Percentiles rank a stretch among this genome's conserved stretches.
Evolutionary conservation across 2,113 vertebrate species (phyloP).

Genomic region (Xiphophorus hellerii): DNA sequence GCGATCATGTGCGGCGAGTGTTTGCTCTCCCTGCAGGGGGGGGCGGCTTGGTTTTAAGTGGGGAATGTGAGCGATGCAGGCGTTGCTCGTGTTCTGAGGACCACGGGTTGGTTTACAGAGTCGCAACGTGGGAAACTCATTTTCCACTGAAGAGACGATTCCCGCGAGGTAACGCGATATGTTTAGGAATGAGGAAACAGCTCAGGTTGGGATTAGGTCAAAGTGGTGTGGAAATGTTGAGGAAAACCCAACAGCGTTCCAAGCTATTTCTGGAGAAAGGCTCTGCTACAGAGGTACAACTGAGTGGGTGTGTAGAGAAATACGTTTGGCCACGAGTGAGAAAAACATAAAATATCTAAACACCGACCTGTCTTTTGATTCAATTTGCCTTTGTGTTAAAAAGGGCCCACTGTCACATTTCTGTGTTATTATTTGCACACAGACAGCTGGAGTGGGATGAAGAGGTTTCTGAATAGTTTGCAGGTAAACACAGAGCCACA

Average conservation of each 20-base stretch:
- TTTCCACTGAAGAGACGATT: no score
- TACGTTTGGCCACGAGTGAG: no score
- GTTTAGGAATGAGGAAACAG: not conserved
- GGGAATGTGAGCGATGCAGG: conserved; percentile 1
- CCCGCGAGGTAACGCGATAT: no score
- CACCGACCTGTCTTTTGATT: not conserved
- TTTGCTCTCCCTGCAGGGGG: conserved; percentile 74
- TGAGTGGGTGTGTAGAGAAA: no score
- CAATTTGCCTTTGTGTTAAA: no score
- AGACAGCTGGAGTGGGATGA: no score
- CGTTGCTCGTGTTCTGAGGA: not conserved
- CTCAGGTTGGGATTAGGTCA: not conserved
- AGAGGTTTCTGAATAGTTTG: no score
- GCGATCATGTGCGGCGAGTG: conserved; percentile 75
- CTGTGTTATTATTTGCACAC: no score
- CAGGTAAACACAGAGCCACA: not conserved
- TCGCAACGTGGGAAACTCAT: not conserved
- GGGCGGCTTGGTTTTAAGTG: conserved; percentile 42
- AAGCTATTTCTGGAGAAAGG: not conserved
- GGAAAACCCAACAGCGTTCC: not conserved
- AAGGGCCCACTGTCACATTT: no score
- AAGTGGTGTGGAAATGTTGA: not conserved
- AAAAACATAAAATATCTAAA: not conserved
- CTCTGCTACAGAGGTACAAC: not conserved
- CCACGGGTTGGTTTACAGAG: not conserved